phyloP scores from a whole-genome alignment of 2,797 vertebrate species.

The Hypotaenidia philippensis region DNA sequence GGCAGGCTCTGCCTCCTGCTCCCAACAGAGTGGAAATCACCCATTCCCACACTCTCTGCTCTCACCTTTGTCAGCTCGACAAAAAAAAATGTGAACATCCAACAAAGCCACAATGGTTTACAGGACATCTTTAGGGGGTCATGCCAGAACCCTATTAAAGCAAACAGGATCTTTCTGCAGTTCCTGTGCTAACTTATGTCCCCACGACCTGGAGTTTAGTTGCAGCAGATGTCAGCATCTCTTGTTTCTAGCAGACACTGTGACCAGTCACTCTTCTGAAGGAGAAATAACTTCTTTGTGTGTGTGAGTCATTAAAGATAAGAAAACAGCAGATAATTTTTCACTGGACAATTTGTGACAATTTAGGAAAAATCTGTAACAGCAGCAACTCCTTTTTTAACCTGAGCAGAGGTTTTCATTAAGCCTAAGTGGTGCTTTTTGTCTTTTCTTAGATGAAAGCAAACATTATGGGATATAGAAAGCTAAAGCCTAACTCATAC shows the following conservation, averaged over 20 bases:
- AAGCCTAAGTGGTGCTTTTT: neutral
- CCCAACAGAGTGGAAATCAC: neutral
- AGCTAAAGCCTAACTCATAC: neutral
- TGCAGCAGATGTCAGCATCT: neutral
- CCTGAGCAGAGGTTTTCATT: neutral
- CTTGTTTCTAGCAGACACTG: neutral
- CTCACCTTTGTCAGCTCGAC: neutral
- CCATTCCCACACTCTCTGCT: neutral
- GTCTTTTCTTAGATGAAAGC: neutral
- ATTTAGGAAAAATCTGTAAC: neutral
- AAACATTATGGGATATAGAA: neutral
- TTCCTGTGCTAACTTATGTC: neutral
- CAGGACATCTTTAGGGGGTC: neutral
- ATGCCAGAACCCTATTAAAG: neutral
- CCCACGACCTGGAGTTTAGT: neutral
- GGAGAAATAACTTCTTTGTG: neutral
- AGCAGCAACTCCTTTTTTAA: neutral
- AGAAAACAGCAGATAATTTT: neutral
- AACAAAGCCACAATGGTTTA: neutral
- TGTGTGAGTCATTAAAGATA: accelerated
- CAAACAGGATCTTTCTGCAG: neutral
- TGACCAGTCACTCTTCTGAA: neutral
- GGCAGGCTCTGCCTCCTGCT: neutral
- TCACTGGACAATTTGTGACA: neutral
- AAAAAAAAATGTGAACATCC: accelerated